Evolutionary conservation across 2,888 invertebrate genomes (phyloP), one percentile per base, ranked within the genome.

Genomic region (Sipha maydis): DNA sequence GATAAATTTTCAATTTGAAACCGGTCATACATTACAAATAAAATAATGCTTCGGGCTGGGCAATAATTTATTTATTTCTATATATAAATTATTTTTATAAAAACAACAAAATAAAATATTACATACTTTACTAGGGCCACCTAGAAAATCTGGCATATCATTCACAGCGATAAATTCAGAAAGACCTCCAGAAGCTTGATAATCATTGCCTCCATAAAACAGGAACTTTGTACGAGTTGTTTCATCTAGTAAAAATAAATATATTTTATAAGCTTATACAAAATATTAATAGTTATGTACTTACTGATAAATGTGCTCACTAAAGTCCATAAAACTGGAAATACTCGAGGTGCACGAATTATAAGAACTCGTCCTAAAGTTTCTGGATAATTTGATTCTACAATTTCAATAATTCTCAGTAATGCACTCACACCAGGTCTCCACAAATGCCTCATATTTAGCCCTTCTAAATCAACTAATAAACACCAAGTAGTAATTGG

Each of bases 391-490:
- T 98, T 97, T 77, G 96, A 96, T 92, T 98, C 97, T 48, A 97
- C 97, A 82, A 97, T 96, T 92, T 96, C 96, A 90, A 96, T 96
- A 90, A 96, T 94, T 89, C 94, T 92, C 89, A 95, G 92, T 90
- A 96, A 92, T 0, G 95, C 95, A 91, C 95, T 94, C 90, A 98
- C 96, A 41, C 98, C 98, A 0, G 98, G 98, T 90, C 98, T 93
- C 98, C 98, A 98, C 89, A 98, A 93, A 92, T 98, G 98, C 5
- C 98, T 94, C 97, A 98, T 98, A 92, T 97, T 97, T 85, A 98
- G 93, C 0, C 98, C 98, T 92, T 98, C 98, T 91, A 98, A 93
- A 93, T 98, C 98, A 56, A 98, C 96, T 89, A 98, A 93, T 90
- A 98, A 93, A 89, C 97, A 95, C 97, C 98, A 98, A 82, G 96